These are phyloP conservation scores for Drosophila melanosoma DNA, from an alignment of 2,888 invertebrate species.

Conservation along the genomic window DNA sequence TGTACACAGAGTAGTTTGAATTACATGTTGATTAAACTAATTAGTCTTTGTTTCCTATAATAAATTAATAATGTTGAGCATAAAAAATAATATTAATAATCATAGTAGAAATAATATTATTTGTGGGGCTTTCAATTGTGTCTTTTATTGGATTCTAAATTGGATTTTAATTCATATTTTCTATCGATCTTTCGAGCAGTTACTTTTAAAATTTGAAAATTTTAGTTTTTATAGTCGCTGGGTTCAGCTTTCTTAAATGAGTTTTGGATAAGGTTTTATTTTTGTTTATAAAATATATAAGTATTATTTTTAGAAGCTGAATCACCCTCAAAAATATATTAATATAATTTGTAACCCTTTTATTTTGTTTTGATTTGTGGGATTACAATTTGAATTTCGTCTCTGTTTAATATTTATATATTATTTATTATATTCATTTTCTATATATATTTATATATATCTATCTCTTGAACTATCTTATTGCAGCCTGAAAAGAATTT, in stretches of 20 bases:
- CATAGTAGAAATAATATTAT: too few relatives aligned
- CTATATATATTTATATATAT: neutral
- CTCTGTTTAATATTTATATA: constrained; percentile 12
- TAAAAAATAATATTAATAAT: too few relatives aligned
- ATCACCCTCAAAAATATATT: neutral
- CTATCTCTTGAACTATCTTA: neutral
- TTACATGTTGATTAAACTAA: neutral
- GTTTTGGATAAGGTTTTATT: neutral
- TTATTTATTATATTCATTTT: constrained; percentile 5
- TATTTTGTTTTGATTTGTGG: neutral
- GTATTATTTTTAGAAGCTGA: neutral
- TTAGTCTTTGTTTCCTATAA: neutral
- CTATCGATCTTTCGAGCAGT: neutral
- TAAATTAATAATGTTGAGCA: neutral
- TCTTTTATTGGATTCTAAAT: too few relatives aligned
- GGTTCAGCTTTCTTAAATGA: neutral
- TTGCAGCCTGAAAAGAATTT: constrained; percentile 35
- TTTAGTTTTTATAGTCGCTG: neutral
- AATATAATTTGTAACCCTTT: neutral
- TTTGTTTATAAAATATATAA: neutral
- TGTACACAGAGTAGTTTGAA: neutral
- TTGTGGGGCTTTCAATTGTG: neutral
- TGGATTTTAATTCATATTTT: neutral
- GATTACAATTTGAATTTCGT: neutral
- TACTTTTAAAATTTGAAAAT: neutral